Conservation (phyloP, 2,113 vertebrate genomes). For the Phrynosoma blainvillii region DNA sequence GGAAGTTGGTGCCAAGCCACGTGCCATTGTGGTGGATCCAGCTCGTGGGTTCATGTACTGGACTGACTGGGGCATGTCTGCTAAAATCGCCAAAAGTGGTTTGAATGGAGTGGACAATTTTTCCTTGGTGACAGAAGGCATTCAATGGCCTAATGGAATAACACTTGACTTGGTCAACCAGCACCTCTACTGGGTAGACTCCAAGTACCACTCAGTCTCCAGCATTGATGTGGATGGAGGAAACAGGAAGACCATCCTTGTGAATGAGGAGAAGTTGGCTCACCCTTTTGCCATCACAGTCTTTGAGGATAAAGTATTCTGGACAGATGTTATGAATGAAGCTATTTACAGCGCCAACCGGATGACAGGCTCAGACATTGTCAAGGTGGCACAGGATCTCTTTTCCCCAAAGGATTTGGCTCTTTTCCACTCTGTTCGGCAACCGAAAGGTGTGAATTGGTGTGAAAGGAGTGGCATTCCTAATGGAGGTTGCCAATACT, state of each 20-base stretch:
- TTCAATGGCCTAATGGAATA: slow-evolving; percentile 91
- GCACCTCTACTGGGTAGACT: slow-evolving; percentile 94
- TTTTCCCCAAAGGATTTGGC: slow-evolving; percentile 87
- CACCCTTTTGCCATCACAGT: slow-evolving; percentile 88
- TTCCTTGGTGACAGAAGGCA: slow-evolving; percentile 82
- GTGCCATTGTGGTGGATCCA: slow-evolving; percentile 89
- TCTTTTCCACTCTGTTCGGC: slow-evolving; percentile 86
- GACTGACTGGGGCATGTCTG: slow-evolving; percentile 89
- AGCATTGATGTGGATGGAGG: slow-evolving; percentile 84
- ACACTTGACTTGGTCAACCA: slow-evolving; percentile 86
- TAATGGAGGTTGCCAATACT: slow-evolving; percentile 85
- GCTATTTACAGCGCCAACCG: slow-evolving; percentile 91
- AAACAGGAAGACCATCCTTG: slow-evolving; percentile 80
- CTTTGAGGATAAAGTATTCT: slow-evolving; percentile 91
- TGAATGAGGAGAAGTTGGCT: slow-evolving; percentile 78
- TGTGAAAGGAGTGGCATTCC: slow-evolving; percentile 69
- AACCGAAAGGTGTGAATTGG: slow-evolving; percentile 86
- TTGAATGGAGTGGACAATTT: slow-evolving; percentile 85
- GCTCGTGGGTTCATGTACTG: slow-evolving; percentile 90
- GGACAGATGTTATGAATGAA: slow-evolving; percentile 87
- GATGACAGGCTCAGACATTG: slow-evolving; percentile 82
- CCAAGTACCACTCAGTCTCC: slow-evolving; percentile 89
- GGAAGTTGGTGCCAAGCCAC: slow-evolving; percentile 78
- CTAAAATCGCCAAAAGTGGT: slow-evolving; percentile 89
- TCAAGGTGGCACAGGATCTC: slow-evolving; percentile 82